phyloP scores from a whole-genome alignment of 2,113 vertebrate genomes.

The Nycticebus coucang region DNA sequence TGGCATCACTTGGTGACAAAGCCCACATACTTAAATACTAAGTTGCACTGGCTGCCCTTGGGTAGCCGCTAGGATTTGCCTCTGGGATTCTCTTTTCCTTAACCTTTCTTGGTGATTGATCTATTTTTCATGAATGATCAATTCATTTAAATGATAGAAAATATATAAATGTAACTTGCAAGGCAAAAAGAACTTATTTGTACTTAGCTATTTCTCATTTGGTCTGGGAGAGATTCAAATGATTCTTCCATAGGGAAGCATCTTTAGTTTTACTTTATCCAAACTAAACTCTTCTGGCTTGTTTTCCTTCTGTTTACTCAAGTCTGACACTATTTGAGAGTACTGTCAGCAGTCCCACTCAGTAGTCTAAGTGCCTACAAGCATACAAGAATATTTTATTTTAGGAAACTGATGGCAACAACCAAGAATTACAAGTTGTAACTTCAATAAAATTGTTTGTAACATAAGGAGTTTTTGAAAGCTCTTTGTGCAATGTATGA shows the following conservation, averaged over 20 bases:
- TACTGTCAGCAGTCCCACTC: not conserved
- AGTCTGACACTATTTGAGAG: not conserved
- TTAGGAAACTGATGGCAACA: conserved; percentile 32
- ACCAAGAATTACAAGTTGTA: not conserved
- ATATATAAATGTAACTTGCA: not conserved
- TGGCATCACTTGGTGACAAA: not conserved
- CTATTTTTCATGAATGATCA: not conserved
- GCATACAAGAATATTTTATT: not conserved
- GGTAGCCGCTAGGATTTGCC: not conserved
- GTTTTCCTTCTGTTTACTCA: not conserved
- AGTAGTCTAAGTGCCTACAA: not conserved
- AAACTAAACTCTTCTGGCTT: not conserved
- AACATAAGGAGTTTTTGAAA: not conserved
- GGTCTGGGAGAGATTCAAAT: not conserved
- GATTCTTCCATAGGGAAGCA: not conserved
- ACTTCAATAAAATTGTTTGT: not conserved
- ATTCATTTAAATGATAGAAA: not conserved
- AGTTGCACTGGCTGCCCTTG: not conserved
- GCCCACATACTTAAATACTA: not conserved
- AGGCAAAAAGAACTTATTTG: not conserved
- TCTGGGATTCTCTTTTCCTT: not conserved
- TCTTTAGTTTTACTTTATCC: not conserved
- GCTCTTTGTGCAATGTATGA: not conserved
- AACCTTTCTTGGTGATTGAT: not conserved
- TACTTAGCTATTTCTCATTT: not conserved